Conservation (phyloP, 2,113 vertebrate species). For the Meleagris gallopavo region DNA sequence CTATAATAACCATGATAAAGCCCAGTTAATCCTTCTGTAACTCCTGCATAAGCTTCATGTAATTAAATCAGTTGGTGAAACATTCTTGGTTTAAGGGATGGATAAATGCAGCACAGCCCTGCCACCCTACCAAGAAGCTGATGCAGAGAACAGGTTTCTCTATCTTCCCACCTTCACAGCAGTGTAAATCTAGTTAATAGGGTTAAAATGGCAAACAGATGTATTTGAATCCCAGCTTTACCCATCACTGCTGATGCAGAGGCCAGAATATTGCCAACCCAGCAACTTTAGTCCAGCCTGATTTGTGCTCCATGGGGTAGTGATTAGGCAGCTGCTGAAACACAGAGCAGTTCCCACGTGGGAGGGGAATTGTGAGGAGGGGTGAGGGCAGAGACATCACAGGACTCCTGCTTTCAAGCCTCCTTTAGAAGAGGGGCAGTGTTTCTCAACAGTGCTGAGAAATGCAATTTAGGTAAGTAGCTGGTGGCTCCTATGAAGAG, state of each 20-base stretch:
- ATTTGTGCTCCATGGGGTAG: not conserved
- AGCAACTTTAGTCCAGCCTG: not conserved
- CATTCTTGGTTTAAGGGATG: not conserved
- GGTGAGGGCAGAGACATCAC: not conserved
- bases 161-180: not conserved
- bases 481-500: not conserved
- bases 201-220: not conserved
- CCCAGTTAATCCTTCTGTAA: conserved; percentile 60
- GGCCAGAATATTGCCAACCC: not conserved
- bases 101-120: not conserved
- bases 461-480: conserved; percentile 7
- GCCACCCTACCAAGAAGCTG: not conserved
- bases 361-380: not conserved
- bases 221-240: not conserved
- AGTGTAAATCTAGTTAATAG: not conserved
- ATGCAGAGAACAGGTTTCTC: not conserved
- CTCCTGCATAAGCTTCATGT: conserved; percentile 29
- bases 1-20: conserved; percentile 55
- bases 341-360: not conserved
- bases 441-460: not conserved
- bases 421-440: not conserved
- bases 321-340: not conserved
- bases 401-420: not conserved
- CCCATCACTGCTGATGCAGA: not conserved
- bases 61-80: conserved; percentile 60